Evolutionary conservation across 2,113 vertebrate species (phyloP), one percentile per base, ranked within the genome.

Genomic region (Pangasianodon hypophthalmus): DNA sequence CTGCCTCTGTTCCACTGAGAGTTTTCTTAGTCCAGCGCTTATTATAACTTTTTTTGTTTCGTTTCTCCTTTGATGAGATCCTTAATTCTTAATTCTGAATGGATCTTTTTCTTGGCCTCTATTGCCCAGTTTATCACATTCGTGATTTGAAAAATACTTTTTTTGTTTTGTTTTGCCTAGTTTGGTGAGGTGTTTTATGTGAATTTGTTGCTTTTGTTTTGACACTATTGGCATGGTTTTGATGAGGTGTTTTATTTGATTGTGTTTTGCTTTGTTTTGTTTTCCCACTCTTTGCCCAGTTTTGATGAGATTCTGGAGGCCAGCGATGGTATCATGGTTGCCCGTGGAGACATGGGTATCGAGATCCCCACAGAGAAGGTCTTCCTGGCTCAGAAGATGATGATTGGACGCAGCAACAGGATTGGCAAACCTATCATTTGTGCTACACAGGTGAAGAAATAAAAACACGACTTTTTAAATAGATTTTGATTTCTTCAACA

Each of bases 351-450:
- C 90, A 95, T 99, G 67, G 98, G 98, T 50, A 99, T 99, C 0
- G 98, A 99, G 95, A 99, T 99, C 93, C 98, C 98, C 0, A 97
- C 97, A 80, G 98, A 99, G 92, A 99, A 99, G 92, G 98, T 99
- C 91, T 99, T 99, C 94, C 93, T 99, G 0, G 98, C 98, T 67
- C 98, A 99, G 95, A 99, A 99, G 95, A 99, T 99, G 98, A 98
- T 99, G 98, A 99, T 99, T 21, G 98, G 98, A 19, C 97, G 96
- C 14, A 99, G 98, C 96, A 98, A 97, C 95, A 97, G 97, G 88
- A 95, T 97, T 29, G 98, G 98, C 87, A 99, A 99, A 90, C 98
- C 98, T 58, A 96, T 99, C 90, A 97, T 97, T 94, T 99, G 98
- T 87, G 98, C 98, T 91, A 99, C 98, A 41, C 98, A 99, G 98